A percentile compares a stretch with the other conserved stretches of the same genome.
phyloP scores from a whole-genome alignment of 1,140 invertebrate genomes.

The Sesamia nonagrioides region DNA sequence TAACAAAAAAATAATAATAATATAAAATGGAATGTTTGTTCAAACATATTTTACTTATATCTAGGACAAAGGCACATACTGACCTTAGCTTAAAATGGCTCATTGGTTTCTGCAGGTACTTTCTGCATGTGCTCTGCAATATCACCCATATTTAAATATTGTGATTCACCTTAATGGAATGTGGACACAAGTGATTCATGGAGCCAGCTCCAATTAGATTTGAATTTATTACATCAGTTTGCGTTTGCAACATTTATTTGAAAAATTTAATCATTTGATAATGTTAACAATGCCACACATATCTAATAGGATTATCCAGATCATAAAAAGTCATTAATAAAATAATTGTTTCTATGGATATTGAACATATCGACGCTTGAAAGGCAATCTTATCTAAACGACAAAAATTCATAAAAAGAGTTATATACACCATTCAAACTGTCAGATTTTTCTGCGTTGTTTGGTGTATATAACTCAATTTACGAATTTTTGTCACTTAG shows the following conservation, averaged over 20 bases:
- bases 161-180: slow-evolving; percentile 13
- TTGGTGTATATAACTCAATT: no score
- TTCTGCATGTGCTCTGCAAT: slow-evolving; percentile 54
- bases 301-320: no score
- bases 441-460: no score
- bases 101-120: slow-evolving; percentile 79
- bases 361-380: no score
- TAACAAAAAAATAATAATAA: slow-evolving; percentile 50
- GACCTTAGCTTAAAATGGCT: slow-evolving; percentile 72
- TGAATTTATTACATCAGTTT: no score
- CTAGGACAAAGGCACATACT: slow-evolving; percentile 60
- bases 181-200: background rate
- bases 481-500: no score
- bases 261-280: background rate
- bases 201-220: background rate
- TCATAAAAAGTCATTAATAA: no score
- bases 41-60: slow-evolving; percentile 52
- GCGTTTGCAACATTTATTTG: background rate
- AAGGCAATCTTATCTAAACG: no score
- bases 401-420: no score
- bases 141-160: slow-evolving; percentile 22
- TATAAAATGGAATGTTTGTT: slow-evolving; percentile 72
- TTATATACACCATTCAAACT: no score
- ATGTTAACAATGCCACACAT: no score
- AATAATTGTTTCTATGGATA: no score